Evolutionary conservation across 2,888 invertebrate species (phyloP).

Genomic region (Synergus gifuensis): DNA sequence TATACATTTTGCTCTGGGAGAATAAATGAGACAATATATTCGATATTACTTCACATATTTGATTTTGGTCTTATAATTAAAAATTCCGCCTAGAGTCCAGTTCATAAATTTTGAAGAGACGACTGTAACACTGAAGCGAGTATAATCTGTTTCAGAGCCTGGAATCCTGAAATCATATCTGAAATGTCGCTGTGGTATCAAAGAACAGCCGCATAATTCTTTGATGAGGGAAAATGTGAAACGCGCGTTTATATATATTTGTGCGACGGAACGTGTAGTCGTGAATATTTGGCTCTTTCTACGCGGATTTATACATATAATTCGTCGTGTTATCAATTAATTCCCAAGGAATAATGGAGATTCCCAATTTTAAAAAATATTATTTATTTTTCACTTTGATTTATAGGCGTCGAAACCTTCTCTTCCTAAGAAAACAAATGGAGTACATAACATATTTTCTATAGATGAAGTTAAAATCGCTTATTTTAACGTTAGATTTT

Average conservation of each 20-base stretch:
- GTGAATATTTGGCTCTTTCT: constrained; percentile 2
- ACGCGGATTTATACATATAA: constrained; percentile 6
- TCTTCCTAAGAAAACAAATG: not conserved
- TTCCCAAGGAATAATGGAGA: not conserved
- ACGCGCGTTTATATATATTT: not conserved
- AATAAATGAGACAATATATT: constrained; percentile 9
- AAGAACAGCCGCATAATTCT: constrained; percentile 27
- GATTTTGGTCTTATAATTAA: constrained; percentile 23
- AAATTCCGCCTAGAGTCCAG: constrained; percentile 32
- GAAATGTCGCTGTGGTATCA: constrained; percentile 24
- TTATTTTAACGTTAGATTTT: too few relatives aligned
- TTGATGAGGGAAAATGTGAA: constrained; percentile 25
- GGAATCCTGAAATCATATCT: constrained; percentile 27
- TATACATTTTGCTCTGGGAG: not conserved
- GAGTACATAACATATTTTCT: too few relatives aligned
- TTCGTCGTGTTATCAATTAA: not conserved
- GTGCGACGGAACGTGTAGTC: not conserved
- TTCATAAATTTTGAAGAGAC: constrained; percentile 27
- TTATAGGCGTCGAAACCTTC: not conserved
- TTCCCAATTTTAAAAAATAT: not conserved
- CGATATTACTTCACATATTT: constrained; percentile 32
- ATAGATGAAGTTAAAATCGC: too few relatives aligned
- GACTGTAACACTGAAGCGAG: constrained; percentile 26
- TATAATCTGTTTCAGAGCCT: constrained; percentile 17
- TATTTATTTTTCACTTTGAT: not conserved